Base-by-base conservation (phyloP, 2,113 vertebrate species). In the Charadrius vociferus region DNA sequence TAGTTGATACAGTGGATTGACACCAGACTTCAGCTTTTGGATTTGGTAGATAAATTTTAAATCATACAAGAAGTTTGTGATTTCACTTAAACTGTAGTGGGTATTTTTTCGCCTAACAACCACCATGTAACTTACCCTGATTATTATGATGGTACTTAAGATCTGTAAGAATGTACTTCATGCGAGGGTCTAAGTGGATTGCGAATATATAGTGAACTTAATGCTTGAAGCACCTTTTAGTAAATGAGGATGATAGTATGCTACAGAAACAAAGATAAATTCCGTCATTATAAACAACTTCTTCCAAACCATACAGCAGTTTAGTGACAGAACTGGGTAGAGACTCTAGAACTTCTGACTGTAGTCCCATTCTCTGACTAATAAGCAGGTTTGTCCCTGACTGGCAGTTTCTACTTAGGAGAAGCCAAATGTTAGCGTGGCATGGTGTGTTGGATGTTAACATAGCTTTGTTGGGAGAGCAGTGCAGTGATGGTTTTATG, bases 1-100 rank as follows among this genome's bases (percentile, higher is more conserved):
- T 97, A 96, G 89, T 93, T 91, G 92, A 67, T 86, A 90, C 94
- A 96, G 90, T 97, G 96, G 96, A 97, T 95, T 94, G 94, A 93
- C 91, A 87, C 94, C 95, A 95, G 96, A 93, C 90, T 81, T 90
- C 96, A 96, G 78, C 95, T 91, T 96, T 93, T 96, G 96, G 96
- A 97, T 96, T 93, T 96, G 74, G 32, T 94, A 97, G 96, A 93
- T 94, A 95, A 94, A 94, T 94, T 94, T 87, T 93, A 97, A 88
- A 62, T 85, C 93, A 43, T 82, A n/a, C 78, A 41, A 87, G 59
- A 75, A 71, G 63, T 96, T 96, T 96, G 71, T 96, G 84, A 93
- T 95, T 96, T 97, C 91, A 94, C 78, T 95, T 97, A 95, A 95
- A 94, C 81, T 88, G 62, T 96, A 96, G 95, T 70, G 83, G 79